Conservation (phyloP, 1,140 invertebrate genomes). For the Drosophila chauvacae region DNA sequence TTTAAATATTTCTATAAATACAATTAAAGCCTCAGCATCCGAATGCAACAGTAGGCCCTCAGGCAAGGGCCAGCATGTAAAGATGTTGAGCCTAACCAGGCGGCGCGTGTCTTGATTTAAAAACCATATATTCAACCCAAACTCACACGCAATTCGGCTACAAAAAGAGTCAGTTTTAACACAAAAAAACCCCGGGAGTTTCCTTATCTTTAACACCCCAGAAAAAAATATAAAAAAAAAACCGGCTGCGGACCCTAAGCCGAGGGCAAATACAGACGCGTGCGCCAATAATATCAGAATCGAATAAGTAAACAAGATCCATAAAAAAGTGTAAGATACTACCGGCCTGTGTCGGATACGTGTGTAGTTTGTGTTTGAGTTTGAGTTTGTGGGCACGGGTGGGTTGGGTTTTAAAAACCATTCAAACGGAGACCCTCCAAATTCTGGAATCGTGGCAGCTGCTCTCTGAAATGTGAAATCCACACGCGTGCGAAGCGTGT, state of each 20-base stretch:
- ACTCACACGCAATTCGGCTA: slow-evolving; percentile 21
- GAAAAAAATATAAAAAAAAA: slow-evolving; percentile 27
- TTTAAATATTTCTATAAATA: background rate
- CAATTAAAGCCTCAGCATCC: background rate
- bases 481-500: slow-evolving; percentile 71
- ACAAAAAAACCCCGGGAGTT: slow-evolving; percentile 30
- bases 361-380: slow-evolving; percentile 41
- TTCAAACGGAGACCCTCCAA: slow-evolving; percentile 26
- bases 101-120: slow-evolving; percentile 71
- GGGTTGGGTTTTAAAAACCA: slow-evolving; percentile 57
- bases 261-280: slow-evolving; percentile 58
- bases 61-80: slow-evolving; percentile 28
- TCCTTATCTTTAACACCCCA: slow-evolving; percentile 57
- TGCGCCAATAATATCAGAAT: slow-evolving; percentile 76
- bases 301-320: slow-evolving; percentile 75
- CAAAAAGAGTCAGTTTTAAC: slow-evolving; percentile 53
- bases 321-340: slow-evolving; percentile 60
- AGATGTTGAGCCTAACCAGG: slow-evolving; percentile 8
- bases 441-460: slow-evolving; percentile 60
- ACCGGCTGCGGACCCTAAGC: slow-evolving; percentile 48
- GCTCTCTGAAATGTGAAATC: slow-evolving; percentile 58
- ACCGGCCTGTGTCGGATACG: slow-evolving; percentile 10
- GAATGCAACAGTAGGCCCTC: slow-evolving; percentile 8
- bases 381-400: slow-evolving; percentile 24
- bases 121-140: slow-evolving; percentile 53